Evolutionary conservation across 2,113 vertebrate species (phyloP).

Genomic region (Puma concolor): DNA sequence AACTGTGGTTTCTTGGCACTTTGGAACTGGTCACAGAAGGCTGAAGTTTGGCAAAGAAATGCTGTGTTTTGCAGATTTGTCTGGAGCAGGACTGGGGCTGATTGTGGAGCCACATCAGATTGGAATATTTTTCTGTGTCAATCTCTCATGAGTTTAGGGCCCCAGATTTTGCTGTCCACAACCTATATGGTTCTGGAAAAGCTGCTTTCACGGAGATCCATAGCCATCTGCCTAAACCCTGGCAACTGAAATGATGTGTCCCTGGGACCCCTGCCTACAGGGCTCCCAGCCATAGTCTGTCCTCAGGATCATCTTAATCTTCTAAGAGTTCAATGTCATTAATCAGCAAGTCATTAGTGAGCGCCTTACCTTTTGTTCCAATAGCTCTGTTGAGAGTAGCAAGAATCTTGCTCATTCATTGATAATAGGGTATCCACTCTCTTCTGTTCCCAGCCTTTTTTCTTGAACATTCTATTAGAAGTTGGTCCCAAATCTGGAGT

Average conservation of each 20-base stretch:
- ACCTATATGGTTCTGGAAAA: not conserved
- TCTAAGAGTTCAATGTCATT: not conserved
- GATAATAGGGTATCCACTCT: not conserved
- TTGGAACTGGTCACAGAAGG: not conserved
- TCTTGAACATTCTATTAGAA: not conserved
- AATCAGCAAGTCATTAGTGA: rapidly evolving
- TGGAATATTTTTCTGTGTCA: not conserved
- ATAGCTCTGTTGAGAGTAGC: rapidly evolving
- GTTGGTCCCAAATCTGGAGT: not conserved
- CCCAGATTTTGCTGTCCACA: not conserved
- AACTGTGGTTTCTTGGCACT: not conserved
- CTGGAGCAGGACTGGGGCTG: not conserved
- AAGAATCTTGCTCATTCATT: not conserved
- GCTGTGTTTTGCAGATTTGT: not conserved
- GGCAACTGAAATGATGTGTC: not conserved
- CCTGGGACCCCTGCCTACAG: not conserved
- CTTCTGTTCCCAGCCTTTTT: not conserved
- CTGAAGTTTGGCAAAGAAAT: not conserved
- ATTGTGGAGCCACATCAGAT: not conserved
- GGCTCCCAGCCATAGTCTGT: not conserved
- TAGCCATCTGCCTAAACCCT: not conserved
- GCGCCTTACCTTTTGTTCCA: not conserved
- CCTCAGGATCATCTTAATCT: not conserved
- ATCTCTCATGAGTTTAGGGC: not conserved
- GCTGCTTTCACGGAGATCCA: not conserved